A percentile compares a stretch with the other conserved stretches of the same genome.
phyloP scores from a whole-genome alignment of 2,888 invertebrate genomes.

The Nymphalis polychloros region DNA sequence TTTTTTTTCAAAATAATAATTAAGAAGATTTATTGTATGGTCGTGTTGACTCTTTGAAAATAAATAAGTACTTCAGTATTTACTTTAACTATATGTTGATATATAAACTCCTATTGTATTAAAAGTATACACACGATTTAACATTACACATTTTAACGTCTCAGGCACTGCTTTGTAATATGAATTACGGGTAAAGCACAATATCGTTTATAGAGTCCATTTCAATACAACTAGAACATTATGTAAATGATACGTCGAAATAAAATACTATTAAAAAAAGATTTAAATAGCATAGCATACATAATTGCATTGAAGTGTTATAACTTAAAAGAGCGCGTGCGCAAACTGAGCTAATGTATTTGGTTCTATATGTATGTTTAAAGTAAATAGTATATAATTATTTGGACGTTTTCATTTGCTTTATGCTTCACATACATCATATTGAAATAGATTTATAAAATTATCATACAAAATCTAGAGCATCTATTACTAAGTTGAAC shows the following conservation, averaged over 20 bases:
- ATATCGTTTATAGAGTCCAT: background rate
- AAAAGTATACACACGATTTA: background rate
- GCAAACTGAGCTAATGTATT: too few species aligned
- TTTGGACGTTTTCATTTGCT: too few species aligned
- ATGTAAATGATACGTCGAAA: background rate
- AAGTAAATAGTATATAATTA: too few species aligned
- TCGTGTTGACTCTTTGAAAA: too few species aligned
- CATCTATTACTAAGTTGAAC: background rate
- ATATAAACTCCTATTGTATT: background rate
- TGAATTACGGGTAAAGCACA: background rate
- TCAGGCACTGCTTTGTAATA: slow-evolving; percentile 10
- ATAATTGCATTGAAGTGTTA: too few species aligned
- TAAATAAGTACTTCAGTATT: background rate
- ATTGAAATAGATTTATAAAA: too few species aligned
- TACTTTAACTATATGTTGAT: background rate
- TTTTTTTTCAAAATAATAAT: too few species aligned
- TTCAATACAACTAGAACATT: background rate
- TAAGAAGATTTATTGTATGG: too few species aligned
- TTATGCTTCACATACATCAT: too few species aligned
- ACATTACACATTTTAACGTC: background rate
- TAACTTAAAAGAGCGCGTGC: too few species aligned
- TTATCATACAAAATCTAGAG: background rate
- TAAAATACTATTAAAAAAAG: background rate
- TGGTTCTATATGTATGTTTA: too few species aligned
- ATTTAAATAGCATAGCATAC: too few species aligned